These are phyloP conservation scores for Monochamus alternatus DNA, from an alignment of 2,888 invertebrate genomes.

Conservation along the genomic window DNA sequence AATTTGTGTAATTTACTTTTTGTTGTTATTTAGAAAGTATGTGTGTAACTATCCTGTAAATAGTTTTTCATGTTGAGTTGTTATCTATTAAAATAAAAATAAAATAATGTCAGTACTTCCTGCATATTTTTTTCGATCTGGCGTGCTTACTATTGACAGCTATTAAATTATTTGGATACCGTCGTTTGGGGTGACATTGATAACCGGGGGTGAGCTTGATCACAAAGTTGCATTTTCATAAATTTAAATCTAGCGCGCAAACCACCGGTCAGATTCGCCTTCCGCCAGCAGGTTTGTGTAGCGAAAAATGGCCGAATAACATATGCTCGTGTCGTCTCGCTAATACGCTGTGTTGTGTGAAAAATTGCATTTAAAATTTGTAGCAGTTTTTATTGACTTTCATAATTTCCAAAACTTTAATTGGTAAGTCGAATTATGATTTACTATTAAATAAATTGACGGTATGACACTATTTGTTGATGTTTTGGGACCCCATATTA, in stretches of 20 bases:
- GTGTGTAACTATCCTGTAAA: too few species aligned
- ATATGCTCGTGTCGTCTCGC: not conserved
- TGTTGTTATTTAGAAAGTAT: too few species aligned
- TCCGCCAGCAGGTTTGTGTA: not conserved
- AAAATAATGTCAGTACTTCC: too few species aligned
- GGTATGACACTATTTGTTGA: not conserved
- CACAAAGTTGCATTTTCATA: not conserved
- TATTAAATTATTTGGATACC: too few species aligned
- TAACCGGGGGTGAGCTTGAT: not conserved
- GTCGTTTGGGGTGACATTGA: too few species aligned
- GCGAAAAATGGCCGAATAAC: not conserved
- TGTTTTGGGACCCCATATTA: not conserved
- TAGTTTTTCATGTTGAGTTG: too few species aligned
- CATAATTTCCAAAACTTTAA: not conserved
- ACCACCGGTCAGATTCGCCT: not conserved
- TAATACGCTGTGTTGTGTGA: not conserved
- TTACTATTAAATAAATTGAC: not conserved
- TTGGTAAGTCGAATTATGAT: not conserved
- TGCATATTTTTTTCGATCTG: too few species aligned
- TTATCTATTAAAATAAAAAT: too few species aligned
- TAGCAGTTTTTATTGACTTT: not conserved
- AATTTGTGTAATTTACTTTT: too few species aligned
- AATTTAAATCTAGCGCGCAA: not conserved
- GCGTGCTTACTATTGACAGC: too few species aligned
- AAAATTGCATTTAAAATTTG: not conserved